Base-by-base conservation (phyloP, 1,140 invertebrate species). In the Cotesia typhae region DNA sequence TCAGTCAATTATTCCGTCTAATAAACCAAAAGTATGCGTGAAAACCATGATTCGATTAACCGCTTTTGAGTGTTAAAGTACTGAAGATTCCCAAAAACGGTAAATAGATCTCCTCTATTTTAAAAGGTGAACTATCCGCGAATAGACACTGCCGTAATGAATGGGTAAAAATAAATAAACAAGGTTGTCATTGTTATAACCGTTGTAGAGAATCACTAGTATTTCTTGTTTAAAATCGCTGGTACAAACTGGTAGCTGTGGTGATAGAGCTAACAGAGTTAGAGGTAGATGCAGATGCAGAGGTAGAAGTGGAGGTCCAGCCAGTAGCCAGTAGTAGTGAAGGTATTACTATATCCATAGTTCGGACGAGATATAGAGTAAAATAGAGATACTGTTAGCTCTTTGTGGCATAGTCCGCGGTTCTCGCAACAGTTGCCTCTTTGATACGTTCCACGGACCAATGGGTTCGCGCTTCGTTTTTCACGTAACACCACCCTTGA, bases 361-460 rank as follows among this genome's bases (percentile, higher is more conserved):
- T 20, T 59, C 0, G 57, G 14, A 28, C 37, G 35, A 64, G 60
- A 61, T 5, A 17, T 10, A 35, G 35, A 63, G 37, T 14, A 64
- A 41, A 64, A 64, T 28, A 64, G 66, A 55, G 52, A 55, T 35
- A 36, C 17, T 66, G 47, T 66, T 47, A 59, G 53, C 64, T 67
- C 57, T 66, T 66, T 67, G 57, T 67, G 64, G 68, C 20, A 12
- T 61, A 47, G 36, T 67, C 36, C 41, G 65, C 57, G 53, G 71
- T 72, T 72, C 57, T 72, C 71, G 55, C 53, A 72, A 72, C 71
- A 72, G 71, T 67, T 41, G 57, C 28, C 71, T 72, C 71, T 72
- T 72, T 72, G 71, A 72, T 72, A 72, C 65, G 63, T 66, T 71
- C 63, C 17, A 60, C 65, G 71, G 57, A 65, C 55, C 38, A 72